Base-by-base conservation (phyloP, 2,113 vertebrate species). In the Toxostoma redivivum region DNA sequence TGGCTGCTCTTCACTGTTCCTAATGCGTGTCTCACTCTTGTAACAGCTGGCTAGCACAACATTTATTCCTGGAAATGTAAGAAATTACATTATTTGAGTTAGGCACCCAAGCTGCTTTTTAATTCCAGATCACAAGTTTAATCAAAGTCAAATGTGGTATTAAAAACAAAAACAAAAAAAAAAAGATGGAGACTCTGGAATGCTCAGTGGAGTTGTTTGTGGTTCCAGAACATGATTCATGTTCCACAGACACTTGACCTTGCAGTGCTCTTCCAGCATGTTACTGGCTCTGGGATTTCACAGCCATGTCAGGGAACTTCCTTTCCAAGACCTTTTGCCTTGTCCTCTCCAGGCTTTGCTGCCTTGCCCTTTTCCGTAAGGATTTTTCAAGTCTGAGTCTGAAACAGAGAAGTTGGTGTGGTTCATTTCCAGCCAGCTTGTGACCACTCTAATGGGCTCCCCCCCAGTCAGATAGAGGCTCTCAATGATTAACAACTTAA, bases 311-410 rank as follows among this genome's bases (percentile, higher is more conserved):
- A 82, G 99, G 98, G 91, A 99, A 99, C 90, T 90, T 98, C 61
- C 97, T 90, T 70, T 93, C 57, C 71, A 99, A 96, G 87, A 97
- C 60, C 50, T 96, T 94, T 92, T 40, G 40, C 72, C 86, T 97
- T 6, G 62, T 58, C 91, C 9, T 98, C 88, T 98, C 95, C 33
- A 95, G 82, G 30, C 3, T 97, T 50, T 53, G 86, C 92, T 93
- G 95, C 71, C 97, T 98, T 58, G 38, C n/a, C 71, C 90, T 96
- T 11, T 6, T 70, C 27, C 97, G 95, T 42, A 99, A 89, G 57
- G 84, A 3, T 58, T 99, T 98, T 97, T 99, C 99, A 57, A 97
- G 17, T 87, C 97, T 98, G 64, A 99, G 96, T 94, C 99, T 99
- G 94, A 79, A 97, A 97, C 51, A 84, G 91, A 93, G 61, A 95